Base-by-base conservation (phyloP, 23 tunicate species). In the Pegea sp. region DNA sequence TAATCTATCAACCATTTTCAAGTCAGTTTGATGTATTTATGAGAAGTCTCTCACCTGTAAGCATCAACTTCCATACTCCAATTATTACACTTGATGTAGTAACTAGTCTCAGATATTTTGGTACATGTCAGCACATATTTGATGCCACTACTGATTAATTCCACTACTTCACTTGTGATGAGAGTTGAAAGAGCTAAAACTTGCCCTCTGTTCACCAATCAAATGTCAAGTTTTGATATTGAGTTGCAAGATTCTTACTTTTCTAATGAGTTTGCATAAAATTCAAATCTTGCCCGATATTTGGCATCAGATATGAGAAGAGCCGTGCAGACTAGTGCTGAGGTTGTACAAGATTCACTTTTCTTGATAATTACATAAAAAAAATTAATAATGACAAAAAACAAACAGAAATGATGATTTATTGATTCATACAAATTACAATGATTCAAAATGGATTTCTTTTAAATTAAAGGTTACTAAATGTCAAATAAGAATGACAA, bases 291-390 rank as follows among this genome's bases (percentile, higher is more conserved):
- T 18, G 80, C 95, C 43, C 62, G 43, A 60, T 75, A 89, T 23
- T 76, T 62, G 2, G 80, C 58, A 46, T 89, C 98, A 26, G 98
- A 84, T 34, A 89, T 89, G 42, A 77, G 98, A 28, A 89, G 63
- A 5, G 90, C 77, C 3, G 90, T 64, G 34, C 98, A 89, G 25
- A 77, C 75, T 56, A 77, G 56, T 18, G 96, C 88, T 32, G 74
- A 66, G 5, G 72, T 71, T 24, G 76, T 77, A 44, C 75, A 59
- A 16, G 90, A 81, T 21, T 70, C 55, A 25, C 74, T 86, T 0
- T 90, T 53, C 90, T 77, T n/a, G n/a, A n/a, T n/a, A n/a, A n/a
- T n/a, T n/a, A n/a, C n/a, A n/a, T n/a, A n/a, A n/a, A n/a, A n/a
- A n/a, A n/a, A n/a, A n/a, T n/a, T n/a, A n/a, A n/a, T n/a, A n/a